These are phyloP conservation scores for Semaprochilodus insignis DNA, from an alignment of 2,797 vertebrate species.

Conservation along the genomic window DNA sequence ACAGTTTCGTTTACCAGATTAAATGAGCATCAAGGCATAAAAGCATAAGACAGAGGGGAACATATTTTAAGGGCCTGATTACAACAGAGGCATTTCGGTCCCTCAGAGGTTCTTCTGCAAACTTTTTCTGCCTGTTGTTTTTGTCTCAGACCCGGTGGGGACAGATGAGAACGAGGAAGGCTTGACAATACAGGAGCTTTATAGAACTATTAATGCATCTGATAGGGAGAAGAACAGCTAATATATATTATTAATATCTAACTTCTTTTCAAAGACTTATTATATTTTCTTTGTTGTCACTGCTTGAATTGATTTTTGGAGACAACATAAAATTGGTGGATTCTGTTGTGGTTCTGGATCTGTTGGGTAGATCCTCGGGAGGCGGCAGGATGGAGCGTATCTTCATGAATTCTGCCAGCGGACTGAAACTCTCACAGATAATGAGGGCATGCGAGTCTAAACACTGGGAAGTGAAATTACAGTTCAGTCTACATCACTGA, in stretches of 20 bases:
- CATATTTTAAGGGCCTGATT: no score
- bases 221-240: not conserved
- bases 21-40: no score
- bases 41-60: no score
- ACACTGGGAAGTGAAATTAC: not conserved
- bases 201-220: not conserved
- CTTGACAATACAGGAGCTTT: no score
- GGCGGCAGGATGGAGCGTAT: not conserved
- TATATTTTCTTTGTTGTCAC: not conserved
- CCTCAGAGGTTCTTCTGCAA: not conserved
- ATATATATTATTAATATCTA: not conserved
- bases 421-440: not conserved
- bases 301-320: not conserved
- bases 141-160: not conserved
- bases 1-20: no score
- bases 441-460: not conserved
- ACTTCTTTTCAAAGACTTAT: not conserved
- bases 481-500: not conserved
- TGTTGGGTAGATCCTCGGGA: not conserved
- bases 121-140: not conserved
- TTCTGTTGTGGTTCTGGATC: not conserved
- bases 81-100: not conserved
- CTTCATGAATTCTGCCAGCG: not conserved
- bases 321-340: not conserved
- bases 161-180: not conserved